Percentiles rank a stretch among this genome's conserved stretches.
phyloP scores from a whole-genome alignment of 1,140 invertebrate species.

The honey bee (Apis mellifera) region DNA sequence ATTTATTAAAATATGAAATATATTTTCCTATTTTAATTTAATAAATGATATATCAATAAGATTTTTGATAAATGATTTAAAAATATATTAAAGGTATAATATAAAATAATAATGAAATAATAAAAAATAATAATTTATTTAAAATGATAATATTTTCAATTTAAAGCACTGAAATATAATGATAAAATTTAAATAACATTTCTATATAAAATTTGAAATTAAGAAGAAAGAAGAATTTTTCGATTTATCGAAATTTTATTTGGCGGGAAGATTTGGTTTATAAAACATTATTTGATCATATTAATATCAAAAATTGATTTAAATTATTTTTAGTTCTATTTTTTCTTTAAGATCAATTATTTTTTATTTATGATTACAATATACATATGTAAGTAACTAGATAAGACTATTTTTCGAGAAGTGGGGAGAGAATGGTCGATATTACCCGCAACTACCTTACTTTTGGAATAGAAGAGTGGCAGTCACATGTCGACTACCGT shows the following conservation, averaged over 20 bases:
- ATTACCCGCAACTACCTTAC: slow-evolving; percentile 70
- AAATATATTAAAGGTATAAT: no score
- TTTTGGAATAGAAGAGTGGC: slow-evolving; percentile 64
- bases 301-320: neutral
- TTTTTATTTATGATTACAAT: slow-evolving; percentile 1
- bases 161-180: neutral
- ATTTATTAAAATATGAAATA: no score
- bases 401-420: slow-evolving; percentile 57
- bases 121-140: neutral
- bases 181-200: neutral
- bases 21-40: no score
- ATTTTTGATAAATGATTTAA: no score
- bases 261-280: slow-evolving; percentile 16
- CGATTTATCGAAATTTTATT: slow-evolving; percentile 8
- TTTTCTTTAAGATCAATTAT: no score
- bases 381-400: neutral
- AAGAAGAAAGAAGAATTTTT: neutral
- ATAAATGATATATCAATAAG: no score
- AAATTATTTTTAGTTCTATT: neutral
- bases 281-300: neutral
- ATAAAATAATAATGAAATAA: neutral
- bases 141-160: neutral
- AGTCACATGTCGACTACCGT: slow-evolving; percentile 73
- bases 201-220: neutral
- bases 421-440: slow-evolving; percentile 73